A percentile compares a stretch with the other conserved stretches of the same genome.
Evolutionary conservation across 2,797 vertebrate genomes (phyloP).

Genomic region (Crypturellus tataupa): DNA sequence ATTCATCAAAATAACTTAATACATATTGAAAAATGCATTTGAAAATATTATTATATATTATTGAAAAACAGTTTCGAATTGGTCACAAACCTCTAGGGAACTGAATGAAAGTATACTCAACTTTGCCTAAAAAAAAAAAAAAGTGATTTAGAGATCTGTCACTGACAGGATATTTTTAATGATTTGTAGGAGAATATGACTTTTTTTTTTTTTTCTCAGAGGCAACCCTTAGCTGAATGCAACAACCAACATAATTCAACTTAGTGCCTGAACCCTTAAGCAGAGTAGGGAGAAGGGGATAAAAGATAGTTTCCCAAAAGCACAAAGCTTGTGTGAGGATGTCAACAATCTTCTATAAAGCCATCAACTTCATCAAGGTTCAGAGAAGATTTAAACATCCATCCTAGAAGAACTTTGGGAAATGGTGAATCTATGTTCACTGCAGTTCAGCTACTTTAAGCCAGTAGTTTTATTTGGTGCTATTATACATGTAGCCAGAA

Average conservation of each 20-base stretch:
- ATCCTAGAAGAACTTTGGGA: background rate
- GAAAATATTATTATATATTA: too few relatives aligned
- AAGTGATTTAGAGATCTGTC: background rate
- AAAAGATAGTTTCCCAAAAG: background rate
- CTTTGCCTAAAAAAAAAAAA: background rate
- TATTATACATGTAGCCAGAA: background rate
- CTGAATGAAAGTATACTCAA: background rate
- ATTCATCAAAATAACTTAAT: constrained; percentile 18
- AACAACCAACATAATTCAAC: background rate
- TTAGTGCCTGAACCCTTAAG: background rate
- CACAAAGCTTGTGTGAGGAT: background rate
- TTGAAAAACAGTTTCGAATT: background rate
- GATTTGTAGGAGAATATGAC: background rate
- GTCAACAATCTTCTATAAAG: background rate
- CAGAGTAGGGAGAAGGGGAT: background rate
- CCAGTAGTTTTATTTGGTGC: background rate
- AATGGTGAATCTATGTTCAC: background rate
- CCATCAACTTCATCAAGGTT: background rate
- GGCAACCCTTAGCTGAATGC: background rate
- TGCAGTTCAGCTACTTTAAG: background rate
- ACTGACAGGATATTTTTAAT: background rate
- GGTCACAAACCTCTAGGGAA: background rate
- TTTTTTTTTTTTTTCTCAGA: background rate
- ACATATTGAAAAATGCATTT: background rate
- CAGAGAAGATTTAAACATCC: background rate